phyloP scores from a whole-genome alignment of 2,888 invertebrate genomes.

The Bhutanitis thaidina region DNA sequence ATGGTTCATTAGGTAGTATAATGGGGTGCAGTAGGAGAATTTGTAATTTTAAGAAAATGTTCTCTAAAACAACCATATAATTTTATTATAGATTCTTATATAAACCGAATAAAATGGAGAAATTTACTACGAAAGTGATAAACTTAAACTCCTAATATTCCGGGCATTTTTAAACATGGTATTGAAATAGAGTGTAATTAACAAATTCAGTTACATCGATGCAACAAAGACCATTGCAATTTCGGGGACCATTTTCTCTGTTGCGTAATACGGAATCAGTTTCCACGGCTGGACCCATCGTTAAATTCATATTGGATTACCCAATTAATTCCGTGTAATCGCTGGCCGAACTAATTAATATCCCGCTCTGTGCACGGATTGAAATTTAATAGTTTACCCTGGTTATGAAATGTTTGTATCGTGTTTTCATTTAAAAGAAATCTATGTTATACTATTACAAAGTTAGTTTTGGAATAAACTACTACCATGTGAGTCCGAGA shows the following conservation, averaged over 20 bases:
- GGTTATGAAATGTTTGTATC: conserved; percentile 30
- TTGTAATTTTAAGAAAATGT: too few species aligned
- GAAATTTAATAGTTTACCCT: conserved; percentile 61
- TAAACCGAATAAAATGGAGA: too few species aligned
- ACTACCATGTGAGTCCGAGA: too few species aligned
- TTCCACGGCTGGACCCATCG: conserved; percentile 29
- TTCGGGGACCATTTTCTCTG: conserved; percentile 23
- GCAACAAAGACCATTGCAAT: conserved; percentile 25
- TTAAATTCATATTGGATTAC: conserved; percentile 68
- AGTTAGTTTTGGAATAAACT: not conserved
- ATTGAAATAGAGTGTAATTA: not conserved
- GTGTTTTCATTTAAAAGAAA: conserved; percentile 12
- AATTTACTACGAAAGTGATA: too few species aligned
- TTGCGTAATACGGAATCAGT: conserved; percentile 29
- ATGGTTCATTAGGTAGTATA: too few species aligned
- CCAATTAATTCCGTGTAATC: conserved; percentile 69
- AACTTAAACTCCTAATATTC: not conserved
- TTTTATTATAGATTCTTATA: too few species aligned
- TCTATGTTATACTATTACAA: conserved; percentile 2
- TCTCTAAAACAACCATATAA: too few species aligned
- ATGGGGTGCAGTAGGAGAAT: too few species aligned
- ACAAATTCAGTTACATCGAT: conserved; percentile 8
- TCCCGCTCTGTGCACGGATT: conserved; percentile 50
- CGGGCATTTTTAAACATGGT: not conserved
- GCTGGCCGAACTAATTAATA: conserved; percentile 61